Evolutionary conservation across 2,888 invertebrate genomes (phyloP).

Genomic region (Mesodorylaimus sp.): DNA sequence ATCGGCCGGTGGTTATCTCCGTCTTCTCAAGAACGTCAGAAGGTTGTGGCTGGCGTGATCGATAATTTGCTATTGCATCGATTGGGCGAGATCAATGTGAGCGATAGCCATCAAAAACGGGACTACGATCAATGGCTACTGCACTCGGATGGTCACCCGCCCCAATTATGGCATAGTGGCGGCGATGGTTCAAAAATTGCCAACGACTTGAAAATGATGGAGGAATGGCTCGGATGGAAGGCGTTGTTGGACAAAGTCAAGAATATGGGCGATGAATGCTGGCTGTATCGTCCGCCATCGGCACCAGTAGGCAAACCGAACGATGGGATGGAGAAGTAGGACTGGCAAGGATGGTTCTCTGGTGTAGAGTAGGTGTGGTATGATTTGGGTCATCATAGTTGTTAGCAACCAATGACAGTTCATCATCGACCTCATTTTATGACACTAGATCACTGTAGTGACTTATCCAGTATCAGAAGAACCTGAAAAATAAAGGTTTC

Average conservation of each 20-base stretch:
- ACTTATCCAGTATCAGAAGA: too few relatives aligned
- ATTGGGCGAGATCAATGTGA: not conserved
- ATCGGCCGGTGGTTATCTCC: not conserved
- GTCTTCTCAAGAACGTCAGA: too few relatives aligned
- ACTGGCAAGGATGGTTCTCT: too few relatives aligned
- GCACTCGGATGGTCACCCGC: not conserved
- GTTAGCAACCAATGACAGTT: too few relatives aligned
- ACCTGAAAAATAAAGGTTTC: too few relatives aligned
- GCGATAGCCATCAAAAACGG: not conserved
- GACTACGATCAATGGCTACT: not conserved
- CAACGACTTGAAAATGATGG: not conserved
- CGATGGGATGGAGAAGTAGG: too few relatives aligned
- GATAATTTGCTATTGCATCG: not conserved
- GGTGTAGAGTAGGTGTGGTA: too few relatives aligned
- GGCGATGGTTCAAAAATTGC: not conserved
- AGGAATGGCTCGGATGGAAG: conserved; percentile 2
- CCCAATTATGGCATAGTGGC: not conserved
- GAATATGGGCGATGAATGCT: not conserved
- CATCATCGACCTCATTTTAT: too few relatives aligned
- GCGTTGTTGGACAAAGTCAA: conserved; percentile 4
- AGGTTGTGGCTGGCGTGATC: not conserved
- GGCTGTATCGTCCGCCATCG: not conserved
- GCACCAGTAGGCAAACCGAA: not conserved
- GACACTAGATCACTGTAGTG: too few relatives aligned
- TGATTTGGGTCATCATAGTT: too few relatives aligned